Conservation (phyloP, 2,113 vertebrate genomes). For the Hippocampus zosterae region DNA sequence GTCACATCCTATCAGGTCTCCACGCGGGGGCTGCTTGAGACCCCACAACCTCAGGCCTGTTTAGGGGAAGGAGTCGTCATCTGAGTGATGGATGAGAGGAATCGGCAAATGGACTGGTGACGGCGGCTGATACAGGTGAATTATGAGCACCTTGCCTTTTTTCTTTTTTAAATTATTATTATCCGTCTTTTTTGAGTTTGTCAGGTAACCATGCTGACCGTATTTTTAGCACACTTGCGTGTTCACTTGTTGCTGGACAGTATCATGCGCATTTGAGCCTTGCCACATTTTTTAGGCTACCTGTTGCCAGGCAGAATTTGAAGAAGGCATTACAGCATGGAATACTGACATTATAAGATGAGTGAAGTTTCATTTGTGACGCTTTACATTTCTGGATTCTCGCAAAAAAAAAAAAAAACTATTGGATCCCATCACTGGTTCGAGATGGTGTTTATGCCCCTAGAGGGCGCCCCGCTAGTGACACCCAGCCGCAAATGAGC, state of each 20-base stretch:
- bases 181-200: neutral
- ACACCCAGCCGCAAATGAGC: neutral
- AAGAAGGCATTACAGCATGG: too few relatives aligned
- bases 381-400: too few relatives aligned
- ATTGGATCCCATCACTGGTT: too few relatives aligned
- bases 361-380: too few relatives aligned
- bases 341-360: too few relatives aligned
- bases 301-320: neutral
- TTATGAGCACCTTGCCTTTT: neutral
- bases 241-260: neutral
- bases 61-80: neutral
- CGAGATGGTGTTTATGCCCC: neutral
- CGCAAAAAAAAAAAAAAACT: too few relatives aligned
- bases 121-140: neutral
- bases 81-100: neutral
- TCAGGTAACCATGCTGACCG: neutral
- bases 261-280: neutral
- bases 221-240: neutral
- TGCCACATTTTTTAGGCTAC: neutral
- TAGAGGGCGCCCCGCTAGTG: neutral
- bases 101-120: neutral
- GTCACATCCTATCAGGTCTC: conserved; percentile 71
- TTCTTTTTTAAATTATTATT: neutral
- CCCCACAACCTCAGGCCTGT: neutral
- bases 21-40: conserved; percentile 14